Evolutionary conservation across 2,888 invertebrate genomes (phyloP).

Genomic region (Andricus curvator): DNA sequence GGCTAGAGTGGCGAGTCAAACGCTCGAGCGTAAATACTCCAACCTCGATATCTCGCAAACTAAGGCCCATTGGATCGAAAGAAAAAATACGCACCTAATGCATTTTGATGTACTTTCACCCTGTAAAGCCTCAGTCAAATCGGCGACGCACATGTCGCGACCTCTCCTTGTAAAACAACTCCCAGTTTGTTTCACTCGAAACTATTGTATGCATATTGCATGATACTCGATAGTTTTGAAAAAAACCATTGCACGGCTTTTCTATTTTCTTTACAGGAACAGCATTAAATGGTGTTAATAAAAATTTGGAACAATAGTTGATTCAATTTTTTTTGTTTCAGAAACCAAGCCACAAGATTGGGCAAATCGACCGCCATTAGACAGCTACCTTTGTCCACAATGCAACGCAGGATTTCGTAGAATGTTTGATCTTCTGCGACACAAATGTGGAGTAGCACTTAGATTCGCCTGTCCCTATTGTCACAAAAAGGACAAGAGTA

Average conservation of each 20-base stretch:
- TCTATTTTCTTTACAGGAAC: constrained; percentile 10
- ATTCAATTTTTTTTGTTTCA: constrained; percentile 38
- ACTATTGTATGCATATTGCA: constrained; percentile 11
- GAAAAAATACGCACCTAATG: no score
- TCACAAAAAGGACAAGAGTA: constrained; percentile 75
- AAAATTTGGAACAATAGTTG: constrained; percentile 18
- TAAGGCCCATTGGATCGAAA: no score
- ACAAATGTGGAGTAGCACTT: constrained; percentile 76
- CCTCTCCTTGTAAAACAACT: neutral
- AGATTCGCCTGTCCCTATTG: constrained; percentile 78
- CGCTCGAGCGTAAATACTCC: no score
- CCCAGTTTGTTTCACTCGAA: constrained; percentile 1
- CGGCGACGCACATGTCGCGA: no score
- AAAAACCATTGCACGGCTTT: constrained; percentile 13
- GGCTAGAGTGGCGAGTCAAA: no score
- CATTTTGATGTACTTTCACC: no score
- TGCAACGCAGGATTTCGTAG: constrained; percentile 73
- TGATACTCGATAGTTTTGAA: constrained; percentile 9
- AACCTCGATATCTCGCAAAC: no score
- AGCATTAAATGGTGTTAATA: neutral
- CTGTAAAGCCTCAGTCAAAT: no score
- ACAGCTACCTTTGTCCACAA: constrained; percentile 69
- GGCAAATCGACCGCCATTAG: constrained; percentile 47
- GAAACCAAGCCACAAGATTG: constrained; percentile 30
- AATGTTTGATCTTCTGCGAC: constrained; percentile 74